These are phyloP conservation scores for Macroglossus sobrinus DNA, from an alignment of 2,113 vertebrate genomes.

Conservation along the genomic window DNA sequence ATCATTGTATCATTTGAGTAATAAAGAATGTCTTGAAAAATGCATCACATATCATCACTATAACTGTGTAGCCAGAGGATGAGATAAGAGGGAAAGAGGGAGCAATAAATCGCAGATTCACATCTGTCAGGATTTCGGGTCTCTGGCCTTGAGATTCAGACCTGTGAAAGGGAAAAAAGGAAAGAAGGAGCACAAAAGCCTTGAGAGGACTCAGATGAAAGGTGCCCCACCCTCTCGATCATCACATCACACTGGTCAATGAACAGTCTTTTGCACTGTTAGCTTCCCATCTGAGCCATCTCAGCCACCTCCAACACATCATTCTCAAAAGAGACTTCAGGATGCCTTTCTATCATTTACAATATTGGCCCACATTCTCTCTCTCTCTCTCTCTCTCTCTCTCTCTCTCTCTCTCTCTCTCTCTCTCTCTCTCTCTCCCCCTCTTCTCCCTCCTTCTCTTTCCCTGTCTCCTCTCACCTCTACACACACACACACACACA, in stretches of 20 bases:
- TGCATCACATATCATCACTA: neutral
- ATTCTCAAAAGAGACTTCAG: neutral
- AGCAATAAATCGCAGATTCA: neutral
- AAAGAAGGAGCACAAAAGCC: too few species aligned
- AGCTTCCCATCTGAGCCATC: neutral
- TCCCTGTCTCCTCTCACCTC: too few species aligned
- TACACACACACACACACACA: too few species aligned
- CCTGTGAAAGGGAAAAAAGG: neutral
- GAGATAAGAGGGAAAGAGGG: neutral
- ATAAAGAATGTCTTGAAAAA: neutral
- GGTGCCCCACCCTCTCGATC: neutral
- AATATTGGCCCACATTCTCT: neutral
- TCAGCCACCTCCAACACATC: neutral
- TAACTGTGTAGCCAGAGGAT: neutral
- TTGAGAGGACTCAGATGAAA: neutral
- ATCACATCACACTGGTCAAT: neutral
- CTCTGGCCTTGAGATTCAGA: neutral
- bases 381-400: neutral
- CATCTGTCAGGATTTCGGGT: neutral
- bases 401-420: too few species aligned
- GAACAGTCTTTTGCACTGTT: too few species aligned
- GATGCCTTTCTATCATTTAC: neutral
- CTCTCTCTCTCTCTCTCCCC: too few species aligned
- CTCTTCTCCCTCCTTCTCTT: too few species aligned
- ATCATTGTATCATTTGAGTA: neutral